Evolutionary conservation across 2,888 invertebrate genomes (phyloP).

Genomic region (Leptarthrus brevirostris): DNA sequence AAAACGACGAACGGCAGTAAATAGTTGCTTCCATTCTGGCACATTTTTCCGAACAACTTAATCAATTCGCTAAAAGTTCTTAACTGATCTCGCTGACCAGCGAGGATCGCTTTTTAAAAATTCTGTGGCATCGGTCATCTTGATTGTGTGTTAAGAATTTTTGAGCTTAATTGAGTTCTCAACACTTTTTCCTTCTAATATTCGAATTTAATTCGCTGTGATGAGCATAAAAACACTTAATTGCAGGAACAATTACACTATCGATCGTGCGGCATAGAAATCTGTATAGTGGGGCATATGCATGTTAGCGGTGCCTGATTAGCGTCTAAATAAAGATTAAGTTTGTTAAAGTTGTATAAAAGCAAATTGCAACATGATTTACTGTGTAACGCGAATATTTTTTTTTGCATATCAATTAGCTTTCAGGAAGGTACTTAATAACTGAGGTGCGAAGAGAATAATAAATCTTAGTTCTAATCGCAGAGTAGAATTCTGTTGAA

Average conservation of each 20-base stretch:
- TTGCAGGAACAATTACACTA: constrained; percentile 37
- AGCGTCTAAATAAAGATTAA: neutral
- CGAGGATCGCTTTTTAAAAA: constrained; percentile 37
- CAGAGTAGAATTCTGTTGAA: no score
- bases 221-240: constrained; percentile 45
- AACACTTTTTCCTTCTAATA: constrained; percentile 29
- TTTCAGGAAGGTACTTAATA: constrained; percentile 23
- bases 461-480: constrained; percentile 1
- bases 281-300: neutral
- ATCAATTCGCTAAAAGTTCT: constrained; percentile 18
- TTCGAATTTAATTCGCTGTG: constrained; percentile 35
- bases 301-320: constrained; percentile 1
- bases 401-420: constrained; percentile 22
- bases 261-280: constrained; percentile 19
- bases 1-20: neutral
- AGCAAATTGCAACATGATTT: constrained; percentile 23
- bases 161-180: constrained; percentile 18
- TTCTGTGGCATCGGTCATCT: constrained; percentile 18
- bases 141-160: constrained; percentile 14
- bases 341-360: neutral
- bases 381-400: constrained; percentile 12
- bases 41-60: constrained; percentile 15
- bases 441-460: constrained; percentile 34
- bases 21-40: neutral
- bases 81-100: constrained; percentile 33